A percentile compares a stretch with the other conserved stretches of the same genome.
These are phyloP conservation scores for Callopanchax toddi DNA, from an alignment of 2,113 vertebrate species.

Conservation along the genomic window DNA sequence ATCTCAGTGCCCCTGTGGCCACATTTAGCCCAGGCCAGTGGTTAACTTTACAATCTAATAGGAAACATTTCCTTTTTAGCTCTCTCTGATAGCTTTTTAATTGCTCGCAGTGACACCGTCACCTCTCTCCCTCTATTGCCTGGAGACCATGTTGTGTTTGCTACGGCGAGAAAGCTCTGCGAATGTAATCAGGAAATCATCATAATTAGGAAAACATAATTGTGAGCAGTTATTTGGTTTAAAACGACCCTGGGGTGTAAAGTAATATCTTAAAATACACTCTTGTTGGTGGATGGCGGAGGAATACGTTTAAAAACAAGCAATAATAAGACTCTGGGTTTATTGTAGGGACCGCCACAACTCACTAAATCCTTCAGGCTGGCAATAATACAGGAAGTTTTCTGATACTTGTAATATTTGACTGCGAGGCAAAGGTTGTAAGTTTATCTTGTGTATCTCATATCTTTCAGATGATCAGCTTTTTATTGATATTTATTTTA, in stretches of 20 bases:
- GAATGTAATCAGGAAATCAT: constrained; percentile 71
- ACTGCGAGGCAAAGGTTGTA: too few species aligned
- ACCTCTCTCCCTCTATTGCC: constrained; percentile 48
- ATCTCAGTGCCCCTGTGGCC: constrained; percentile 38
- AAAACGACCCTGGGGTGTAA: constrained; percentile 55
- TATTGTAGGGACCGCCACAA: constrained; percentile 17
- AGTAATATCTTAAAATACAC: constrained; percentile 58
- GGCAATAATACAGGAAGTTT: constrained; percentile 10
- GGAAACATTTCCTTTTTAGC: constrained; percentile 62
- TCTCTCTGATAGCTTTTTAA: constrained; percentile 69
- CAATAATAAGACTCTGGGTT: constrained; percentile 42
- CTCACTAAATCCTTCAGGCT: constrained; percentile 24
- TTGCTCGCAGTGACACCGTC: constrained; percentile 68
- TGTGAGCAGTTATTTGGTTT: constrained; percentile 66
- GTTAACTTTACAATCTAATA: constrained; percentile 65
- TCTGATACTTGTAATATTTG: constrained; percentile 9
- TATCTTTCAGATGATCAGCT: too few species aligned
- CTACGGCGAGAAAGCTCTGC: constrained; percentile 15
- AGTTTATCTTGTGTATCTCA: too few species aligned
- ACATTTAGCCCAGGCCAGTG: constrained; percentile 49
- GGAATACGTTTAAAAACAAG: constrained; percentile 30
- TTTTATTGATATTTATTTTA: too few species aligned
- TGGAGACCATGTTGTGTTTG: constrained; percentile 47
- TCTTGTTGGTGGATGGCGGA: constrained; percentile 33
- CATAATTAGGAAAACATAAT: constrained; percentile 68